Evolutionary conservation across 2,888 invertebrate genomes (phyloP).

Genomic region (Bembecia ichneumoniformis): DNA sequence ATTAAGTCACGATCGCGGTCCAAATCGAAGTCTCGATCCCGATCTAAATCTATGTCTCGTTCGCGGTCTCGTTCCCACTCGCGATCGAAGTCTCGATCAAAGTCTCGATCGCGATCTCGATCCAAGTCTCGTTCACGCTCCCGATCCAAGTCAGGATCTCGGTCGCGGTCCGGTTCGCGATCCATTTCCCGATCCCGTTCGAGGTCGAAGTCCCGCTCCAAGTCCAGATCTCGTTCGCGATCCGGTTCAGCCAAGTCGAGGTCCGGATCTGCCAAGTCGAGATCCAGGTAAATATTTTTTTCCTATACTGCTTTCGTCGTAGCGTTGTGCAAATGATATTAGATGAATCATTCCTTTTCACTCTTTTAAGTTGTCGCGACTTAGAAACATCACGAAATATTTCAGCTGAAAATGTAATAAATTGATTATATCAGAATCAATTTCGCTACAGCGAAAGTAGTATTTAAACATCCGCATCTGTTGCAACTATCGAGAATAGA

Average conservation of each 20-base stretch:
- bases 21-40: constrained; percentile 15
- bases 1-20: constrained; percentile 24
- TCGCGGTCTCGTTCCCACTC: constrained; percentile 19
- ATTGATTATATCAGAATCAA: too few relatives aligned
- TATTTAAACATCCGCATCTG: too few relatives aligned
- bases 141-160: constrained; percentile 19
- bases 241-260: constrained; percentile 34
- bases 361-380: too few relatives aligned
- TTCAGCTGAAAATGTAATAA: background rate
- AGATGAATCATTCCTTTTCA: too few relatives aligned
- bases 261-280: constrained; percentile 17
- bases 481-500: too few relatives aligned
- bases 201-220: constrained; percentile 4
- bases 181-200: constrained; percentile 14
- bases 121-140: constrained; percentile 25
- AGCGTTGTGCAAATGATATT: too few relatives aligned
- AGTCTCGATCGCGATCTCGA: constrained; percentile 17
- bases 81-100: constrained; percentile 20
- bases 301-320: too few relatives aligned
- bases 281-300: constrained; percentile 19
- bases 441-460: too few relatives aligned
- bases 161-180: constrained; percentile 15
- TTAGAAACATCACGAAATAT: too few relatives aligned
- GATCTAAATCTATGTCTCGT: constrained; percentile 10
- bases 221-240: constrained; percentile 29